phyloP scores from a whole-genome alignment of 2,797 vertebrate genomes.

The Galago senegalensis region DNA sequence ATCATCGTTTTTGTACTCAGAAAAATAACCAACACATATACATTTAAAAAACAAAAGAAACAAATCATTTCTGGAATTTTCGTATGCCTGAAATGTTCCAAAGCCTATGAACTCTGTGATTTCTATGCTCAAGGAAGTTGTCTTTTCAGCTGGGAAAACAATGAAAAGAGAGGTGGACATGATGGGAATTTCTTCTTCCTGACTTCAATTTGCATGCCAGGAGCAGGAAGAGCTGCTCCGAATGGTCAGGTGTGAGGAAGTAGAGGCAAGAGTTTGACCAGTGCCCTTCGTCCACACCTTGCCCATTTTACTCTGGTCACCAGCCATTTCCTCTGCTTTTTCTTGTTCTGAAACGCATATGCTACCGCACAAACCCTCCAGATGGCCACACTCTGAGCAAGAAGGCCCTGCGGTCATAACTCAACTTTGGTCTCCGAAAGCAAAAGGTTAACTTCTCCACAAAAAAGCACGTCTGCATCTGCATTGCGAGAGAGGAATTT shows the following conservation, averaged over 20 bases:
- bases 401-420: not conserved
- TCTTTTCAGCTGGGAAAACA: conserved; percentile 15
- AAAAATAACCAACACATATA: not conserved
- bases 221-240: not conserved
- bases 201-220: not conserved
- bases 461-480: not conserved
- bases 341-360: not conserved
- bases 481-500: conserved; percentile 2
- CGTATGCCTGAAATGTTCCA: not conserved
- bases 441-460: not conserved
- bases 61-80: not conserved
- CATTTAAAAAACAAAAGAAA: not conserved
- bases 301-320: not conserved
- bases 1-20: not conserved
- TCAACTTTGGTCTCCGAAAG: not conserved
- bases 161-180: conserved; percentile 8
- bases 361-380: not conserved
- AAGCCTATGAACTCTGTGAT: not conserved
- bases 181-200: not conserved
- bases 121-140: not conserved
- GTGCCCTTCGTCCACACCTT: fast-evolving
- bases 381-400: not conserved
- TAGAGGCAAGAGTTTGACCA: fast-evolving
- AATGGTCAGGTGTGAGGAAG: not conserved
- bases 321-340: not conserved